phyloP scores from a whole-genome alignment of 2,113 vertebrate genomes.

The Sorex fumeus region DNA sequence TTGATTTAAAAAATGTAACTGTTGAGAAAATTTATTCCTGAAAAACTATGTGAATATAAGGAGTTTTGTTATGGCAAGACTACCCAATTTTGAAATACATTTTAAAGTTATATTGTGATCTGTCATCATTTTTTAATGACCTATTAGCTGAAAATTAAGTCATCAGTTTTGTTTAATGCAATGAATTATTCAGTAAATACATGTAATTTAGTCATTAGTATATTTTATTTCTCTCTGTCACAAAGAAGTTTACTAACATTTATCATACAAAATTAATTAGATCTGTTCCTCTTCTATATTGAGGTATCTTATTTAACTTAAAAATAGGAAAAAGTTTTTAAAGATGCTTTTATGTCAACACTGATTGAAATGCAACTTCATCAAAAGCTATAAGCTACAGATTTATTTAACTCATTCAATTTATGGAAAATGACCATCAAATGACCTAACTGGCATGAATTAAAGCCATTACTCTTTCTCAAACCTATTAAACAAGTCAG shows the following conservation, averaged over 20 bases:
- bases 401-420: constrained; percentile 13
- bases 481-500: neutral
- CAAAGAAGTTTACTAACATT: neutral
- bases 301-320: neutral
- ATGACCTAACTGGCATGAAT: neutral
- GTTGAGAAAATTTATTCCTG: constrained; percentile 5
- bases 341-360: neutral
- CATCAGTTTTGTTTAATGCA: constrained; percentile 48
- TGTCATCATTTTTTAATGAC: constrained; percentile 59
- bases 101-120: constrained; percentile 46
- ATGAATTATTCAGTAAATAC: constrained; percentile 27
- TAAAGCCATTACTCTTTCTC: neutral
- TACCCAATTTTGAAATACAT: constrained; percentile 27
- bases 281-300: neutral
- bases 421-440: neutral
- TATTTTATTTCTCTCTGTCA: constrained; percentile 9
- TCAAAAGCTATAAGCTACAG: neutral
- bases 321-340: neutral
- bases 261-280: neutral
- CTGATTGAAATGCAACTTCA: neutral
- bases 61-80: constrained; percentile 24
- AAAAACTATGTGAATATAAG: neutral
- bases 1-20: constrained; percentile 37
- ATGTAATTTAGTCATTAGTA: constrained; percentile 12
- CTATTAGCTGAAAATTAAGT: constrained; percentile 10